Base-by-base conservation (phyloP, 2,888 invertebrate genomes). In the Leptopterna dolabrata region DNA sequence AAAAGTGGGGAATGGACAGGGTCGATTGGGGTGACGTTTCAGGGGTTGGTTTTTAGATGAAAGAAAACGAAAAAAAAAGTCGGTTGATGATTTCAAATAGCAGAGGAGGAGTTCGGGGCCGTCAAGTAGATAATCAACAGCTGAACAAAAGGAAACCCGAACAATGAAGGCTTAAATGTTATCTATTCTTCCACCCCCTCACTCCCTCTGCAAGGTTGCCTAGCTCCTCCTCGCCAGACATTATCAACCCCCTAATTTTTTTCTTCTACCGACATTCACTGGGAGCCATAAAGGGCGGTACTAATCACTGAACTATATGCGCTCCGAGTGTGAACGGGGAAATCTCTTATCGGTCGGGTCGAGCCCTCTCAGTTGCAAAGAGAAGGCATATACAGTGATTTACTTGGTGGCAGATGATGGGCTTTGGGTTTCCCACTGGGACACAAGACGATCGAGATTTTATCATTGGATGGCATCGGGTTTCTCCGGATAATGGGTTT, bases 121-220 rank as follows among this genome's bases (percentile, higher is more conserved):
- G 85, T 85, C 85, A 85, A 85, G 85, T 85, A 85, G 85, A 85
- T 85, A 85, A 85, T 85, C 85, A 85, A 85, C 85, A 76, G 73
- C 85, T 76, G 85, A 85, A 85, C 85, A 85, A 85, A 47, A 85
- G 85, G 30, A 85, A 85, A 71, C 45, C 45, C 47, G 85, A 71
- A 85, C 85, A 85, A 85, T 85, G 85, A 73, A 24, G 45, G 85
- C 73, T 76, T 76, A 85, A 85, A 85, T 85, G 85, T 85, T 85
- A 85, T 85, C 85, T 85, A 73, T 85, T 85, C 71, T 85, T 85
- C 85, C 30, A 47, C 29, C 71, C 85, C n/a, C 76, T 85, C 83
- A 43, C 41, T 43, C 24, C 70, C 73, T 73, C 19, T 78, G 63
- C 63, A 24, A 30, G 81, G 81, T 29, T 51, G 81, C 81, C 81